These are phyloP conservation scores for Lethenteron reissneri DNA, from an alignment of 2,113 vertebrate species.

Conservation along the genomic window DNA sequence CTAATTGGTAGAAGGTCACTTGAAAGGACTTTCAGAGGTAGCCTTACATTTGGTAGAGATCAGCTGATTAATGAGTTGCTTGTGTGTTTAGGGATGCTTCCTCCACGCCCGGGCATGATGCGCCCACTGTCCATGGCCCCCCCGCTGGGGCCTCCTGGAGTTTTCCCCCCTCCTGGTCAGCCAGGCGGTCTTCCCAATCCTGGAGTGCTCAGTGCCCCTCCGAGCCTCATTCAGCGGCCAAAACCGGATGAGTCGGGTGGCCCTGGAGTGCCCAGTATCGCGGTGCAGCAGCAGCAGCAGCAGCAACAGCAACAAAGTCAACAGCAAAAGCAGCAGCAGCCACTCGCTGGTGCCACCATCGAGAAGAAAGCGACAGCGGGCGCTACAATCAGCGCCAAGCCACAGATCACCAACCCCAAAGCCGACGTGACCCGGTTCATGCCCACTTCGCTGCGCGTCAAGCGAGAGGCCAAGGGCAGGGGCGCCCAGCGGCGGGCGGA, in stretches of 20 bases:
- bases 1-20: too few species aligned
- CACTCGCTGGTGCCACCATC: constrained; percentile 24
- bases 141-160: constrained; percentile 40
- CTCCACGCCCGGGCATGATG: constrained; percentile 51
- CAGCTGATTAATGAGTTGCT: too few species aligned
- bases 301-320: neutral
- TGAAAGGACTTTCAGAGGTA: too few species aligned
- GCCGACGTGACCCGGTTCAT: constrained; percentile 87
- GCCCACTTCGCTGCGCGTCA: constrained; percentile 69
- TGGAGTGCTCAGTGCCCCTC: constrained; percentile 75
- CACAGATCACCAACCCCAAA: constrained; percentile 92
- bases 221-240: constrained; percentile 67
- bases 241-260: constrained; percentile 38
- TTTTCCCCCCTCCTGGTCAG: constrained; percentile 56
- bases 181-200: constrained; percentile 17
- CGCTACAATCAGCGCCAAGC: constrained; percentile 87
- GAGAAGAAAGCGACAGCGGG: constrained; percentile 50
- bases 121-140: constrained; percentile 37
- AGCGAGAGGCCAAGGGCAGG: constrained; percentile 41
- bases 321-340: neutral
- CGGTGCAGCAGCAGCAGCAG: neutral
- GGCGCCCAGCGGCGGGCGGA: constrained; percentile 11
- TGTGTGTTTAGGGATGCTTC: constrained; percentile 21
- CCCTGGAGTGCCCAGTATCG: constrained; percentile 9
- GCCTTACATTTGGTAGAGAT: too few species aligned